Evolutionary conservation across 2,888 invertebrate genomes (phyloP), one percentile per base, ranked within the genome.

Genomic region (Pristionchus japonicus): DNA sequence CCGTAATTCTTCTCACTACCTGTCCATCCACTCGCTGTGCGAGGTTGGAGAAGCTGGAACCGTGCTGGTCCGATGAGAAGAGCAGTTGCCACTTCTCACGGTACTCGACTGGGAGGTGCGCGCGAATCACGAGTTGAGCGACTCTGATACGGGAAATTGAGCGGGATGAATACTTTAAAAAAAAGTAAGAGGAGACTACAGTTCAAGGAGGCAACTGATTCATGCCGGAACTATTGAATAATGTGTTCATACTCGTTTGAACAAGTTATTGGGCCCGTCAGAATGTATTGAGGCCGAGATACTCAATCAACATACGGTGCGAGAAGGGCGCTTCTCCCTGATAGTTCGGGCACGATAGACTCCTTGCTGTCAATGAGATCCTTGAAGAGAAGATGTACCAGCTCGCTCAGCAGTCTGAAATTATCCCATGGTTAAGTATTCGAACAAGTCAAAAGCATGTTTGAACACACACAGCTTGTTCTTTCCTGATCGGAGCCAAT

Each of bases 41-140:
- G 84, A 93, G 47, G 84, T 90, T 90, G 2, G 92, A 90, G 89
- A 93, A 93, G 49, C 91, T 91, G 27, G 91, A 88, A 6, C 93
- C 93, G 70, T 92, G 90, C 20, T 31, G 23, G 31, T 67, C 49
- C 23, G 70, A 74, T 23, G 91, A 90, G 64, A 91, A 93, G 23
- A 92, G 88, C 4, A 91, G 86, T 9, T 89, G 89, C 93, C 93
- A 93, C n/a, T 91, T 86, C 23, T 90, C 88, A 6, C 91, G 88
- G 20, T 88, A 85, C 31, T 92, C 91, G 86, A 90, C 89, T 23
- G 92, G 91, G 20, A 93, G 47, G 64, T 91, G 89, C 20, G 89
- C 85, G 27, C 86, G 86, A 47, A 86, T 31, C 7, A 37, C 43
- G 0, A 70, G 27, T n/a, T 70, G 86, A 9, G 77, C 27, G 34